Evolutionary conservation across 2,113 vertebrate species (phyloP).

Genomic region (Alligator mississippiensis): DNA sequence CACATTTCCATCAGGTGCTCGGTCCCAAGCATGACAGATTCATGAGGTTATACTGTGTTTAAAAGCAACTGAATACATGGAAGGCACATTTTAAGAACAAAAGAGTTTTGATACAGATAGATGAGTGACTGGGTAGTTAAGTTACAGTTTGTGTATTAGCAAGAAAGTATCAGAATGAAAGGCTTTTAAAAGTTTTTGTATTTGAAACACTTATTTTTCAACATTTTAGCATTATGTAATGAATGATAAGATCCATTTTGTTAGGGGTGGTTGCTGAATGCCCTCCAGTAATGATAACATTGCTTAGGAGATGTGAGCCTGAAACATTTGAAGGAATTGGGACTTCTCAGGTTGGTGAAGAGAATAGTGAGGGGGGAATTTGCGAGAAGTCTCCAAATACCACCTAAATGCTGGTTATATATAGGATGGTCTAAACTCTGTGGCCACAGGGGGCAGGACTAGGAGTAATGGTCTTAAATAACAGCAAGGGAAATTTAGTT

Average conservation of each 20-base stretch:
- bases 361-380: no score
- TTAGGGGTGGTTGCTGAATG: neutral
- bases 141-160: neutral
- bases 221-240: neutral
- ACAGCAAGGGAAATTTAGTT: no score
- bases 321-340: neutral
- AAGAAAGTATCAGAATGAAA: neutral
- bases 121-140: neutral
- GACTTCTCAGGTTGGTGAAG: no score
- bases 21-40: no score
- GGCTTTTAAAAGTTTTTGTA: neutral
- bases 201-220: neutral
- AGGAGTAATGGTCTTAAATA: no score
- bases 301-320: neutral
- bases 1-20: no score
- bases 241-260: neutral
- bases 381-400: no score
- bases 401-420: no score
- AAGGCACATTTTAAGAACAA: neutral
- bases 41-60: no score
- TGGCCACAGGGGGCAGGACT: no score
- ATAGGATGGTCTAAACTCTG: no score
- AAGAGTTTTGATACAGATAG: neutral
- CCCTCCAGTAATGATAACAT: neutral
- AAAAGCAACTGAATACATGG: neutral